Conservation (phyloP, 2,113 vertebrate genomes). For the Forbesichthys papilliferus region DNA sequence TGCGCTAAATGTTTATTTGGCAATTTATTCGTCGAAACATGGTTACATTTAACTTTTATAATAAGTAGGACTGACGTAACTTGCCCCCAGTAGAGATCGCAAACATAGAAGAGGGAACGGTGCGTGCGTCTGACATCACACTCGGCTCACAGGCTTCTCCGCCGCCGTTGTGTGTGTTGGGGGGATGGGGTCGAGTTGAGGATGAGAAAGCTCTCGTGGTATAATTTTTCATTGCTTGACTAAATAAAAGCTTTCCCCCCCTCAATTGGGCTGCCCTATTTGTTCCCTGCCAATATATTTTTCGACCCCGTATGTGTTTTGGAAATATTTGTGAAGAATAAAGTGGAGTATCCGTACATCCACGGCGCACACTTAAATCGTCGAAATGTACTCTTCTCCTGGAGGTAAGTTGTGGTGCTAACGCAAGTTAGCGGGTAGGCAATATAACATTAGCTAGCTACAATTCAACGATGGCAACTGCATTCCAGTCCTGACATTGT, state of each 20-base stretch:
- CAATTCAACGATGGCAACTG: constrained; percentile 1
- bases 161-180: constrained; percentile 67
- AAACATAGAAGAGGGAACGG: constrained; percentile 14
- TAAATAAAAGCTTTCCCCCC: constrained; percentile 58
- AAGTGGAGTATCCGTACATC: constrained; percentile 64
- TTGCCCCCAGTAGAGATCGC: too few relatives aligned
- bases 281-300: constrained; percentile 22
- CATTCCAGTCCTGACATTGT: neutral
- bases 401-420: constrained; percentile 68
- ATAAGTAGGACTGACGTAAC: too few relatives aligned
- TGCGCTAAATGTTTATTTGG: too few relatives aligned
- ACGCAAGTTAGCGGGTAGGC: constrained; percentile 50
- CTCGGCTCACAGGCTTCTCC: constrained; percentile 21
- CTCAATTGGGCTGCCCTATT: constrained; percentile 10
- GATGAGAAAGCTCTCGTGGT: constrained; percentile 70
- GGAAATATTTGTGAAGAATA: constrained; percentile 37
- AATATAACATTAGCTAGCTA: constrained; percentile 34
- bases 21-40: too few relatives aligned
- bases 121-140: constrained; percentile 44
- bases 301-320: constrained; percentile 67
- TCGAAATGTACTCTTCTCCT: constrained; percentile 79
- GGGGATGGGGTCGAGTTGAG: constrained; percentile 76
- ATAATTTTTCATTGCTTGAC: constrained; percentile 68
- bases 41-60: too few relatives aligned
- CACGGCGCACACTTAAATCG: constrained; percentile 64